phyloP scores from a whole-genome alignment of 1,140 invertebrate species.

The Lepidurus apus region DNA sequence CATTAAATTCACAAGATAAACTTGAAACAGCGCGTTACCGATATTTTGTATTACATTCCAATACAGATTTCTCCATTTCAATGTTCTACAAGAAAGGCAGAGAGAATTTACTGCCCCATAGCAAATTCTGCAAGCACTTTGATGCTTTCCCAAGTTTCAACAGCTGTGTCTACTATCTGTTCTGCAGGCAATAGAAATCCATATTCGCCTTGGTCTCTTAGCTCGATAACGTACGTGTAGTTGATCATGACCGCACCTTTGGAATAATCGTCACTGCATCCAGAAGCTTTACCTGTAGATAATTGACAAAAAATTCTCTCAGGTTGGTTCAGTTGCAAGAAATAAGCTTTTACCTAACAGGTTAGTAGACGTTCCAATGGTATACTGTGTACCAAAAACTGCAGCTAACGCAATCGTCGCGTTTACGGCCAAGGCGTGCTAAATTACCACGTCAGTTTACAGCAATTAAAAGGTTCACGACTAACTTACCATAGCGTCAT shows the following conservation, averaged over 20 bases:
- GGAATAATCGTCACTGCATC: constrained; percentile 25
- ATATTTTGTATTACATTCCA: background rate
- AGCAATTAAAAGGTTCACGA: background rate
- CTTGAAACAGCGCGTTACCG: too few relatives aligned
- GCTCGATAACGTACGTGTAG: constrained; percentile 42
- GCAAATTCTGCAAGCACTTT: constrained; percentile 37
- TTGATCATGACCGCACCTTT: constrained; percentile 25
- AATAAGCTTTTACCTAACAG: constrained; percentile 41
- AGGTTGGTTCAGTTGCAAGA: background rate
- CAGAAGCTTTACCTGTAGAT: constrained; percentile 3
- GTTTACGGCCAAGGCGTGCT: constrained; percentile 34
- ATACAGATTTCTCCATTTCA: background rate
- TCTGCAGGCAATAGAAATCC: constrained; percentile 51
- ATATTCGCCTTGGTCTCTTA: constrained; percentile 46
- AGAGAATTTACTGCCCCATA: background rate
- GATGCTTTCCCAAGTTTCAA: constrained; percentile 52
- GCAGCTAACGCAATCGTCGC: constrained; percentile 36
- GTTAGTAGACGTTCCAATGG: constrained; percentile 40
- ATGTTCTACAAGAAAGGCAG: background rate
- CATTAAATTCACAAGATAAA: too few relatives aligned
- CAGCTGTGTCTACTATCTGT: constrained; percentile 51
- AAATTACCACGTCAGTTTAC: background rate
- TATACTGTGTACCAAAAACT: constrained; percentile 41
- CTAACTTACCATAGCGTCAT: constrained; percentile 40
- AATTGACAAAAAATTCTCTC: background rate